phyloP scores from a whole-genome alignment of 1,140 invertebrate species.

The Drosophila triauraria region DNA sequence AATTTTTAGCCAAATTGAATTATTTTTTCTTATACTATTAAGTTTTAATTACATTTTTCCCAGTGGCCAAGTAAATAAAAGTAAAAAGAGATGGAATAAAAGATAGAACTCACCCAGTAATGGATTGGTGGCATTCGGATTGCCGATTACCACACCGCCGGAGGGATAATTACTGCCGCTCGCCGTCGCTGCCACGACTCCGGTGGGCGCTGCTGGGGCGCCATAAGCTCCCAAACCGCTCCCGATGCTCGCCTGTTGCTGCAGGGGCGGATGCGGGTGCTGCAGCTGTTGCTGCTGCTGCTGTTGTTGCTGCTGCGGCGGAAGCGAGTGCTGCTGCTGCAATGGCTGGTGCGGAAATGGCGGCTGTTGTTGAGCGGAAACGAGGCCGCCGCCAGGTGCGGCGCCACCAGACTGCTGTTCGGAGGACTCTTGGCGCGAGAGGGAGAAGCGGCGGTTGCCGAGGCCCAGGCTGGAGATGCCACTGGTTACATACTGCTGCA shows the following conservation, averaged over 20 bases:
- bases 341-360: conserved; percentile 29
- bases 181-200: conserved; percentile 31
- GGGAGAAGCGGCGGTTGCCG: conserved; percentile 91
- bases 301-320: conserved; percentile 33
- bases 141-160: conserved; percentile 79
- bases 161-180: conserved; percentile 68
- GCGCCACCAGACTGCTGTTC: conserved; percentile 62
- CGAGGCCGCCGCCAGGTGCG: conserved; percentile 26
- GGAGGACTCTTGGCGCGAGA: conserved; percentile 88
- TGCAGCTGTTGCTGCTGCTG: conserved; percentile 55
- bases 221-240: conserved; percentile 65
- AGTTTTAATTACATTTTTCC: neutral
- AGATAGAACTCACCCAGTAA: conserved; percentile 73
- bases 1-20: no score
- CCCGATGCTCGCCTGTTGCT: conserved; percentile 69
- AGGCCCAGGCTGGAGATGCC: conserved; percentile 91
- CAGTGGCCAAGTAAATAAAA: conserved; percentile 1
- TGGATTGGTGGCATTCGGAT: conserved; percentile 82
- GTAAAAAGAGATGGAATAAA: no score
- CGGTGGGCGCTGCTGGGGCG: conserved; percentile 61
- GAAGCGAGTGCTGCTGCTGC: conserved; percentile 35
- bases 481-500: conserved; percentile 92
- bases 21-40: neutral
- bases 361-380: conserved; percentile 34
- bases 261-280: conserved; percentile 58